These are phyloP conservation scores for Euura lappo DNA, from an alignment of 1,140 invertebrate species.

Conservation along the genomic window DNA sequence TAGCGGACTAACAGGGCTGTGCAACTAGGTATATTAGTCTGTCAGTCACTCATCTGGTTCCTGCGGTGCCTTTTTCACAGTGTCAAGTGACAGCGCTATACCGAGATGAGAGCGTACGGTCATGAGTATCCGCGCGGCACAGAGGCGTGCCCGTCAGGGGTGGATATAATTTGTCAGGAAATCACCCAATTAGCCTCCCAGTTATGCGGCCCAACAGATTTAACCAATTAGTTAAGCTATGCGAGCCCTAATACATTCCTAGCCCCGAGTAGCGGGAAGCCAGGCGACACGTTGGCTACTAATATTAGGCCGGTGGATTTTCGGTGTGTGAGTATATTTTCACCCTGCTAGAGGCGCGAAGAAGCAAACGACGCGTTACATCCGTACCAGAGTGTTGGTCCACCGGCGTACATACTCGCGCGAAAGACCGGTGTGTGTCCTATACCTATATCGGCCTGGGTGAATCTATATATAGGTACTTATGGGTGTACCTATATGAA, in stretches of 20 bases:
- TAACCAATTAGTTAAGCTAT: conserved; percentile 64
- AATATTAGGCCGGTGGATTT: not conserved
- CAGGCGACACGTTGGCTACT: not conserved
- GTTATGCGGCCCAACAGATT: conserved; percentile 63
- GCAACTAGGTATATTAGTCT: not conserved
- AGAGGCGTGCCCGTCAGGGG: conserved; percentile 54
- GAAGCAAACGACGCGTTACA: too few species aligned
- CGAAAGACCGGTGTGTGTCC: too few species aligned
- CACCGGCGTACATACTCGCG: too few species aligned
- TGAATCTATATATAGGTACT: not conserved
- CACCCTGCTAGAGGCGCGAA: too few species aligned
- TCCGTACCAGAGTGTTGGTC: too few species aligned
- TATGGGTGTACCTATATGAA: not conserved
- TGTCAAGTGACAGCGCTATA: conserved; percentile 56
- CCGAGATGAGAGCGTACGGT: conserved; percentile 47
- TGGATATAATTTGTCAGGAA: conserved; percentile 63
- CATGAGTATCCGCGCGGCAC: too few species aligned
- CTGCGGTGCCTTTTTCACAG: conserved; percentile 42
- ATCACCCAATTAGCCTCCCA: conserved; percentile 63
- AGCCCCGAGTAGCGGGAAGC: conserved; percentile 36
- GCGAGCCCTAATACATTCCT: conserved; percentile 58
- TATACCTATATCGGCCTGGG: not conserved
- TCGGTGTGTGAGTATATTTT: too few species aligned
- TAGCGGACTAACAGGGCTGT: not conserved
- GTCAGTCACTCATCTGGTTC: not conserved